Base-by-base conservation (phyloP, 2,888 invertebrate species). In the Acrocera orbiculus region DNA sequence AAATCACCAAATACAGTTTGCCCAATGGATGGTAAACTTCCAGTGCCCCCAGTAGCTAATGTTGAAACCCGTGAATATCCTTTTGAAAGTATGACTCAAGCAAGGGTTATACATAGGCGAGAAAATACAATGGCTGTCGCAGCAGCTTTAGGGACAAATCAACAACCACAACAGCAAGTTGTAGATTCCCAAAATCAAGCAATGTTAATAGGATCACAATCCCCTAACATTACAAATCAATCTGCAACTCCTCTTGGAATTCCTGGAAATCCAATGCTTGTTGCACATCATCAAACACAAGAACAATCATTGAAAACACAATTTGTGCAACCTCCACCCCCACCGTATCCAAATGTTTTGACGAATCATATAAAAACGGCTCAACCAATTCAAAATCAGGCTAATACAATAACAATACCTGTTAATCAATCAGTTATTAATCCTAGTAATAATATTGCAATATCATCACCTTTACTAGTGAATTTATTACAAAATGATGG, bases 81-180 rank as follows among this genome's bases (percentile, higher is more conserved):
- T 26, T 87, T 87, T 57, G 81, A 83, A 50, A 86, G 86, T 58
- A 87, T 89, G 87, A 83, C 85, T 29, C 81, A 82, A 53, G 81
- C 81, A 41, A 74, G 85, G 56, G 82, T 85, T 31, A 77, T 85
- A 61, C 83, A 85, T 51, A 70, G 73, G 49, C 72, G 79, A 49
- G 78, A 70, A 52, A 67, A 68, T 42, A 67, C 68, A 26, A 48
- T 69, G 46, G 66, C 66, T 56, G 41, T 49, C 32, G 41, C 40
- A 3, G 36, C 54, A 32, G 29, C 43, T 37, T 23, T 45, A 39
- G 38, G 35, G 33, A 25, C 36, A 35, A 36, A 35, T 33, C 32
- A 42, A 42, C 36, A n/a, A n/a, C n/a, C n/a, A n/a, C n/a, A n/a
- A n/a, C n/a, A n/a, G n/a, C n/a, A n/a, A 26, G 30, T 30, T 30